Evolutionary conservation across 2,888 invertebrate species (phyloP), one percentile per base, ranked within the genome.

Genomic region (Phalera bucephala): DNA sequence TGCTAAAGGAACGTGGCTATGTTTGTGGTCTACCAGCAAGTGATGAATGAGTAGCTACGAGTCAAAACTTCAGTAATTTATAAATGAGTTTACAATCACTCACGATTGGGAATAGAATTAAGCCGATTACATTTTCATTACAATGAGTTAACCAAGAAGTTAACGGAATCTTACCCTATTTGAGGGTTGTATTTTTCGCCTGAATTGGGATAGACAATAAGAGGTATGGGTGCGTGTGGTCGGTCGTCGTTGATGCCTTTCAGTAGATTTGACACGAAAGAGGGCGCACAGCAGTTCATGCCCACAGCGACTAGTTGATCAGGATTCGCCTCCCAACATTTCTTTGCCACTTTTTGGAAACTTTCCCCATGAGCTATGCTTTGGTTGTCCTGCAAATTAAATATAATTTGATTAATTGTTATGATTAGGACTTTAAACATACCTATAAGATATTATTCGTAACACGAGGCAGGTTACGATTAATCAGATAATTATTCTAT

Each of bases 121-220:
- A 40, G 34, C 37, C 54, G 47, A 45, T 62, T 58, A 52, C 47
- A 47, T 48, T 44, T 44, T 40, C 34, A 55, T n/a, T n/a, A n/a
- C n/a, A n/a, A n/a, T n/a, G n/a, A n/a, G n/a, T n/a, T n/a, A n/a
- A n/a, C n/a, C n/a, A n/a, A n/a, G n/a, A n/a, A n/a, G n/a, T n/a
- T n/a, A 10, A 35, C 35, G 41, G 33, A 52, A 66, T 72, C 91
- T 86, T 88, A 93, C 94, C 93, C 93, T 66, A 92, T 91, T 65
- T 92, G 91, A 35, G 93, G 91, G 61, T 92, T 92, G 88, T 95
- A 96, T 67, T 91, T 92, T 80, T 96, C 96, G 33, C 98, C 98
- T 63, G 96, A 97, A 77, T 98, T 98, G 2, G 98, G 97, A 82
- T 98, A 98, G 14, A 95, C 96, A 38, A 98, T 93, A 36, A 97